These are phyloP conservation scores for Eulithis testata DNA, from an alignment of 2,888 invertebrate genomes.

Conservation along the genomic window DNA sequence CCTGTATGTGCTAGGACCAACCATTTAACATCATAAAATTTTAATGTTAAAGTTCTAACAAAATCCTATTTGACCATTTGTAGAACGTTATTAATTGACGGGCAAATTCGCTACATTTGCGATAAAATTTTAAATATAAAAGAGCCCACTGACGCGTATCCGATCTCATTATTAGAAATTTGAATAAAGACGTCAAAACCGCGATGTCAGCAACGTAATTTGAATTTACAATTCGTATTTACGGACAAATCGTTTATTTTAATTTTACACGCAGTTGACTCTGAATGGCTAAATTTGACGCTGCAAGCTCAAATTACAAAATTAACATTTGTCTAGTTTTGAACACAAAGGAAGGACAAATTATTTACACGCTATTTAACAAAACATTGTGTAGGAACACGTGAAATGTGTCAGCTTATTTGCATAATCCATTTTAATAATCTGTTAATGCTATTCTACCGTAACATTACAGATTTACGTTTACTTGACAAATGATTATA, in stretches of 20 bases:
- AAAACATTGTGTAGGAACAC: slow-evolving; percentile 70
- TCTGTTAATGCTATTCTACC: slow-evolving; percentile 51
- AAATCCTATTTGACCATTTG: slow-evolving; percentile 23
- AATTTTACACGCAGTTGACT: slow-evolving; percentile 82
- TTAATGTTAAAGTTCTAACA: not conserved
- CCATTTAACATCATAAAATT: not conserved
- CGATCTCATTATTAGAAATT: slow-evolving; percentile 72
- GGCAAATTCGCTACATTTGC: slow-evolving; percentile 38
- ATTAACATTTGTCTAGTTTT: slow-evolving; percentile 68
- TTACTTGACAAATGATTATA: slow-evolving; percentile 44
- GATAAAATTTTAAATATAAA: slow-evolving; percentile 69
- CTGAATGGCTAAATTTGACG: slow-evolving; percentile 64
- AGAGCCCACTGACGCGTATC: slow-evolving; percentile 63
- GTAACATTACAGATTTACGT: slow-evolving; percentile 55
- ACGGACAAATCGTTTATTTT: slow-evolving; percentile 76
- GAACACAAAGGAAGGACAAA: slow-evolving; percentile 63
- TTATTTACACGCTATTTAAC: slow-evolving; percentile 80
- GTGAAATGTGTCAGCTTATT: slow-evolving; percentile 63
- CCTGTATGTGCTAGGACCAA: too few species aligned
- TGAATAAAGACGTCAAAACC: slow-evolving; percentile 80
- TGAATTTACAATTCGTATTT: slow-evolving; percentile 66
- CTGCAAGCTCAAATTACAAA: slow-evolving; percentile 68
- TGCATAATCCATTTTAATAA: slow-evolving; percentile 72
- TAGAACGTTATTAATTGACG: slow-evolving; percentile 29
- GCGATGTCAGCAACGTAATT: slow-evolving; percentile 58